Conservation (phyloP, 2,113 vertebrate genomes). For the Xenopus borealis region DNA sequence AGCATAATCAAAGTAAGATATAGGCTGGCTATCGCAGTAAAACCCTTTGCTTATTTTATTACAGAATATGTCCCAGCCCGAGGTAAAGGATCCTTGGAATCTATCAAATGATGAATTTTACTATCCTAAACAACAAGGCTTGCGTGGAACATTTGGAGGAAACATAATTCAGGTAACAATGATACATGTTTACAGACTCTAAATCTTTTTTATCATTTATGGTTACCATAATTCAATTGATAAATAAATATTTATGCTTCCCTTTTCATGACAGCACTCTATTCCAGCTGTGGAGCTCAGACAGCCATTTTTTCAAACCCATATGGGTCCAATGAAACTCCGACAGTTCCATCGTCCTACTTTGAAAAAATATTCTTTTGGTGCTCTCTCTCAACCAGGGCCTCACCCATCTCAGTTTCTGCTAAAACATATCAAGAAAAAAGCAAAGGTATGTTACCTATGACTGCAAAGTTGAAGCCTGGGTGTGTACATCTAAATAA, state of each 20-base stretch:
- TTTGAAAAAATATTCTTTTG: conserved; percentile 95
- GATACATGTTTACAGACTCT: not conserved
- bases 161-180: conserved; percentile 93
- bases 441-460: conserved; percentile 80
- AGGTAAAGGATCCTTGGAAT: conserved; percentile 97
- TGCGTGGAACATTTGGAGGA: conserved; percentile 93
- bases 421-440: conserved; percentile 97
- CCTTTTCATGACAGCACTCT: conserved; percentile 74
- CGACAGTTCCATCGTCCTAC: conserved; percentile 87
- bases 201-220: no score
- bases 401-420: conserved; percentile 86
- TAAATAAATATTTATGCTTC: not conserved
- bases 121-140: conserved; percentile 95
- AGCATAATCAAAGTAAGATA: no score
- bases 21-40: no score
- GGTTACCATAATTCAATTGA: no score
- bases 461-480: no score
- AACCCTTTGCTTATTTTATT: not conserved
- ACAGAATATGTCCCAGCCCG: conserved; percentile 97
- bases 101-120: conserved; percentile 98
- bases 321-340: conserved; percentile 97
- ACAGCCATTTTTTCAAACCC: conserved; percentile 96
- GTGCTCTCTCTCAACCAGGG: conserved; percentile 89
- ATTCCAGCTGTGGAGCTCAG: conserved; percentile 93
- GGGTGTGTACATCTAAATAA: no score